phyloP scores from a whole-genome alignment of 2,888 invertebrate species.

The Ectobius pallidus region DNA sequence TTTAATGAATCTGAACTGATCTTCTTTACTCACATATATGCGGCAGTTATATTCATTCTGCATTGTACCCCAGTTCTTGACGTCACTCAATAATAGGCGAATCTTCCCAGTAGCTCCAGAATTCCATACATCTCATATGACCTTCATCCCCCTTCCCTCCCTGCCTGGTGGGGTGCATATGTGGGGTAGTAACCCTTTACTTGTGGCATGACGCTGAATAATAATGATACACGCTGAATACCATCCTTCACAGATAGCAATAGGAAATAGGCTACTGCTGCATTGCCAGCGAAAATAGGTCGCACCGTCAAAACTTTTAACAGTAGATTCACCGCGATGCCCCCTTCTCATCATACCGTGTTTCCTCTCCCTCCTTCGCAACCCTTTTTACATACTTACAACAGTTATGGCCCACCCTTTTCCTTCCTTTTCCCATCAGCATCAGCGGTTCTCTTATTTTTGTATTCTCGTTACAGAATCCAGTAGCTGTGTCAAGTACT shows the following conservation, averaged over 20 bases:
- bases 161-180: background rate
- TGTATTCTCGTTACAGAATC: constrained; percentile 24
- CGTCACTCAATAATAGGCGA: background rate
- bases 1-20: too few relatives aligned
- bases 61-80: background rate
- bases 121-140: background rate
- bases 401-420: constrained; percentile 21
- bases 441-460: background rate
- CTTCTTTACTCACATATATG: too few relatives aligned
- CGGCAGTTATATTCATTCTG: too few relatives aligned
- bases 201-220: constrained; percentile 33
- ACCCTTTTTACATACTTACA: constrained; percentile 27
- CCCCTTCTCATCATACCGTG: background rate
- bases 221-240: constrained; percentile 24
- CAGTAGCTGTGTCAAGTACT: background rate
- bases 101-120: background rate
- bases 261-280: background rate
- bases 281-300: background rate
- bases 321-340: constrained; percentile 18
- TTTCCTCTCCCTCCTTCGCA: background rate
- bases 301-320: constrained; percentile 14
- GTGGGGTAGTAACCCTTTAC: constrained; percentile 30
- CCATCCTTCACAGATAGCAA: background rate
- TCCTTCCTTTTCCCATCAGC: constrained; percentile 3
- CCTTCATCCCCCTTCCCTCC: constrained; percentile 2